Evolutionary conservation across 2,113 vertebrate species (phyloP).

Genomic region (Dissostichus mawsoni): DNA sequence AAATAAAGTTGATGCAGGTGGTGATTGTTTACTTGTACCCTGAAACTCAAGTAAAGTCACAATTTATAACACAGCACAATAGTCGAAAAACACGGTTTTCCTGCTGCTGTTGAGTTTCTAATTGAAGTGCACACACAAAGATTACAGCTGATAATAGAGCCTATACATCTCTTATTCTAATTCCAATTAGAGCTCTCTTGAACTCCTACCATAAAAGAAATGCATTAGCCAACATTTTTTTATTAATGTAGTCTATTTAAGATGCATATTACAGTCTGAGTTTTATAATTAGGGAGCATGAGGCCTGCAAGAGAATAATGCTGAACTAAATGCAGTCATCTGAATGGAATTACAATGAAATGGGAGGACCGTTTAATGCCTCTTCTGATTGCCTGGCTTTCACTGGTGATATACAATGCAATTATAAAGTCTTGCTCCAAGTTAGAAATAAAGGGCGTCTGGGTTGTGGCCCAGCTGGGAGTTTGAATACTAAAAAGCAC

Average conservation of each 20-base stretch:
- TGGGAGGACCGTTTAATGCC: slow-evolving; percentile 16
- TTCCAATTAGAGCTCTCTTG: background rate
- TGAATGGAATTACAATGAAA: slow-evolving; percentile 42
- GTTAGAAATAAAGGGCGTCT: slow-evolving; percentile 3
- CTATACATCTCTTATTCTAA: background rate
- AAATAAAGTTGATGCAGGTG: background rate
- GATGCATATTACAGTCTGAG: slow-evolving; percentile 2
- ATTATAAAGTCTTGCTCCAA: slow-evolving; percentile 30
- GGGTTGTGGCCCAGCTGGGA: slow-evolving; percentile 5
- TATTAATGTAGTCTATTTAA: background rate
- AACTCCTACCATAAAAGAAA: background rate
- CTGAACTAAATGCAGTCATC: slow-evolving; percentile 36
- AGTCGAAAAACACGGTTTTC: background rate
- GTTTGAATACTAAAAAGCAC: slow-evolving; percentile 43
- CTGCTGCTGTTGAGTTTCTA: background rate
- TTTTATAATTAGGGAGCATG: slow-evolving; percentile 28
- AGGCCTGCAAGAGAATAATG: slow-evolving; percentile 27
- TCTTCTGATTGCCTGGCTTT: slow-evolving; percentile 34
- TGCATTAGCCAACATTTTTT: background rate
- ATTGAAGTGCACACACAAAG: background rate
- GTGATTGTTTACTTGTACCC: background rate
- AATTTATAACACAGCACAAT: background rate
- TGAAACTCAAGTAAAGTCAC: background rate
- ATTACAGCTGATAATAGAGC: background rate
- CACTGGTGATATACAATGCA: slow-evolving; percentile 51